A percentile compares a stretch with the other conserved stretches of the same genome.
Evolutionary conservation across 37 sponge, comb jelly and placozoan species (phyloP).

Genomic region (Halisarca cf. caerulea): DNA sequence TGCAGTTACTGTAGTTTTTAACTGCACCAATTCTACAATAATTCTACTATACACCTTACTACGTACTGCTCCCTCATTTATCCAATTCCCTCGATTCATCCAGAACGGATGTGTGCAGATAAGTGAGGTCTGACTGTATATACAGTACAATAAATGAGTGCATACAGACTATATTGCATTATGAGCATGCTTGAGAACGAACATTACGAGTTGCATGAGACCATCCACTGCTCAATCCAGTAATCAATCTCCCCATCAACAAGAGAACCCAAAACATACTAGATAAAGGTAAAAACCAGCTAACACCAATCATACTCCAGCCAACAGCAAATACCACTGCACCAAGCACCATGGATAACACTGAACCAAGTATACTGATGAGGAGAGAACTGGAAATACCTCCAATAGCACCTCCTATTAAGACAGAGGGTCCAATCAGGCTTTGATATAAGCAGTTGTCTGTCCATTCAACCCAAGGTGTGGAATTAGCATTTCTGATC

Average conservation of each 20-base stretch:
- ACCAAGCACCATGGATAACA: constrained; percentile 39
- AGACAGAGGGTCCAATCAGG: constrained; percentile 20
- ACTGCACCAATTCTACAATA: no score
- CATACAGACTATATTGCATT: no score
- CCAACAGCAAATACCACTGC: constrained; percentile 38
- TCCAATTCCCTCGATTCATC: no score
- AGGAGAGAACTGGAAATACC: neutral
- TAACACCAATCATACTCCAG: constrained; percentile 46
- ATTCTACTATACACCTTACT: no score
- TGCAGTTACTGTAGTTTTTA: no score
- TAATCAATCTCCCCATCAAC: constrained; percentile 51
- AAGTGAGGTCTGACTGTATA: no score
- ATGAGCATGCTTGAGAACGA: no score
- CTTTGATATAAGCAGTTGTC: neutral
- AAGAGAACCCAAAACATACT: constrained; percentile 22
- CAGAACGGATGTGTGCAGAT: no score
- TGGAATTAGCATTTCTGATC: neutral
- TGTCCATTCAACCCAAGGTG: neutral
- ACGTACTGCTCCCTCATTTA: no score
- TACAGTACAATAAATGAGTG: no score
- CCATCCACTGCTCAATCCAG: no score
- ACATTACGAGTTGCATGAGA: no score
- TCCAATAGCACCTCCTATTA: constrained; percentile 62
- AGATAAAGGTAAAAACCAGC: neutral
- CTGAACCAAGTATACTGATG: constrained; percentile 23